phyloP scores from a whole-genome alignment of 2,888 invertebrate species.

The Rhabditoides inermis region DNA sequence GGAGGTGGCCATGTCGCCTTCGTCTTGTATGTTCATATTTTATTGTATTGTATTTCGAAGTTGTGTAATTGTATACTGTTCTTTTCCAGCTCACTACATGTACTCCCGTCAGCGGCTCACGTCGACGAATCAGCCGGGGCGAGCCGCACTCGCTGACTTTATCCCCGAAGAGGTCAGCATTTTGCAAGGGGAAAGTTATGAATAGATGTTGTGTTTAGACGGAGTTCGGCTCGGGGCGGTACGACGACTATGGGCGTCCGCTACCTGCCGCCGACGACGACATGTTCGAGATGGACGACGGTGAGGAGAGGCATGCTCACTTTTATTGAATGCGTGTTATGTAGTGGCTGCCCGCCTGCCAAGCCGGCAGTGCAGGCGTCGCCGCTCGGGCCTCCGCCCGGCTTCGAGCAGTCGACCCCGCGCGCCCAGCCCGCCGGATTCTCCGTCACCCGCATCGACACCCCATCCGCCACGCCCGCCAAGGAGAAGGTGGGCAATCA shows the following conservation, averaged over 20 bases:
- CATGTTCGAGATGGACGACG: conserved; percentile 28
- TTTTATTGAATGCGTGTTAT: too few relatives aligned
- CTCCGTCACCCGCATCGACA: background rate
- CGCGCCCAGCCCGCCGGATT: background rate
- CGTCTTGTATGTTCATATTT: conserved; percentile 18
- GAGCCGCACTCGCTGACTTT: background rate
- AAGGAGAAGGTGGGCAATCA: too few relatives aligned
- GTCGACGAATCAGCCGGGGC: conserved; percentile 17
- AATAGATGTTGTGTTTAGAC: too few relatives aligned
- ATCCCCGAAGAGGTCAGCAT: conserved; percentile 12
- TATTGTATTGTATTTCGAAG: too few relatives aligned
- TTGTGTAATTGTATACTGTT: background rate
- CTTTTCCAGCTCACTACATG: conserved; percentile 29
- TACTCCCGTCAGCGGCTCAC: conserved; percentile 25
- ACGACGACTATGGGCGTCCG: too few relatives aligned
- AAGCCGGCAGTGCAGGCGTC: too few relatives aligned
- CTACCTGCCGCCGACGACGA: conserved; percentile 10
- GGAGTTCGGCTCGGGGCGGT: too few relatives aligned
- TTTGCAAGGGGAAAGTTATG: background rate
- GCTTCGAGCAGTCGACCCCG: too few relatives aligned
- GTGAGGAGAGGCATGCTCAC: too few relatives aligned
- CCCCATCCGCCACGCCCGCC: background rate
- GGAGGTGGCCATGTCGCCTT: conserved; percentile 20
- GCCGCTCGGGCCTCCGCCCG: too few relatives aligned
- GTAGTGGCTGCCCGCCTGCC: too few relatives aligned